Evolutionary conservation across 2,888 invertebrate genomes (phyloP).

Genomic region (Agriopis aurantiaria): DNA sequence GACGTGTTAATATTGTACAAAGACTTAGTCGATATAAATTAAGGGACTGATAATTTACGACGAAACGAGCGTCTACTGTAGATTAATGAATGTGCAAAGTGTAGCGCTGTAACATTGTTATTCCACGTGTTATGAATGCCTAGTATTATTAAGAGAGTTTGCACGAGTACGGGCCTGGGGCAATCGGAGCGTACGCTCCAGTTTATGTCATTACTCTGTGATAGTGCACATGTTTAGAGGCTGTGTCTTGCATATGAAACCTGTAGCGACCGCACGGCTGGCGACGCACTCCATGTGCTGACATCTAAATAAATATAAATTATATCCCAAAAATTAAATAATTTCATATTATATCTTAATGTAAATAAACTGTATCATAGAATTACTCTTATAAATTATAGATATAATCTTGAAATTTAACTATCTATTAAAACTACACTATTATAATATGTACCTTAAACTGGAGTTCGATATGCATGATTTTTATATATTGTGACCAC

Average conservation of each 20-base stretch:
- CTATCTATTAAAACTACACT: constrained; percentile 51
- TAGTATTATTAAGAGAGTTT: constrained; percentile 81
- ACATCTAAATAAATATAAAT: constrained; percentile 76
- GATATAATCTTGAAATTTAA: constrained; percentile 70
- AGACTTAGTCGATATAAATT: constrained; percentile 64
- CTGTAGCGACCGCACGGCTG: constrained; percentile 51
- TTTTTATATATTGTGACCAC: constrained; percentile 75
- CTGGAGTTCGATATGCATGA: constrained; percentile 83
- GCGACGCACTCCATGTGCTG: constrained; percentile 77
- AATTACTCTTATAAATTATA: constrained; percentile 69
- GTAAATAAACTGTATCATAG: constrained; percentile 84
- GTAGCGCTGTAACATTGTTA: constrained; percentile 81
- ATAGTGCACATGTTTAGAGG: constrained; percentile 78
- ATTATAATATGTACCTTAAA: constrained; percentile 57
- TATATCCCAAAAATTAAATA: constrained; percentile 86
- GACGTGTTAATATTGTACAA: constrained; percentile 78
- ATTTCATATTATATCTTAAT: constrained; percentile 80
- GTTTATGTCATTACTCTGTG: constrained; percentile 85
- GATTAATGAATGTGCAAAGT: constrained; percentile 69
- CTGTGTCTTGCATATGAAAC: constrained; percentile 62
- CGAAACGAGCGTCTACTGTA: constrained; percentile 66
- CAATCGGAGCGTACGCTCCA: constrained; percentile 80
- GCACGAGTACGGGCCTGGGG: constrained; percentile 85
- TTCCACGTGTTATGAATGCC: constrained; percentile 80
- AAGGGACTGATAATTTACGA: constrained; percentile 67